Percentiles rank a stretch among this genome's conserved stretches.
phyloP scores from a whole-genome alignment of 2,888 invertebrate genomes.

The Zygothrica quintamaculata region DNA sequence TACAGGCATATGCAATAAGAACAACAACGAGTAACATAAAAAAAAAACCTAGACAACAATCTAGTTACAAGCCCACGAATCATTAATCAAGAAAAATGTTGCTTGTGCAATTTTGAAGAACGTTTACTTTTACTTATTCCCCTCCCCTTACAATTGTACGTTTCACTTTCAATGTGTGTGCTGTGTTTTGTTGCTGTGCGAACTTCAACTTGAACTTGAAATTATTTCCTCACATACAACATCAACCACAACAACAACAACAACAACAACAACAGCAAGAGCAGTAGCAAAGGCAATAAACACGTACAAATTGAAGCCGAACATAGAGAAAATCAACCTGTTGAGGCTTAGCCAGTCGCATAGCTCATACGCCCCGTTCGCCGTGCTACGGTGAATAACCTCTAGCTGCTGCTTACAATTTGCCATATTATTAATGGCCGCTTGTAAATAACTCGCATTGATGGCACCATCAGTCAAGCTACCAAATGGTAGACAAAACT shows the following conservation, averaged over 20 bases:
- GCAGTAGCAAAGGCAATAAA: too few relatives aligned
- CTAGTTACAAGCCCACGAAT: constrained; percentile 19
- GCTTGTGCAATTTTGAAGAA: constrained; percentile 28
- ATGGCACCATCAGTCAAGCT: constrained; percentile 15
- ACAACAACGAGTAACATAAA: constrained; percentile 6
- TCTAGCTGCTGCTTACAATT: constrained; percentile 14
- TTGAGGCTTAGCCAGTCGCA: constrained; percentile 41
- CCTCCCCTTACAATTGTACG: constrained; percentile 29
- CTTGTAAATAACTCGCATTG: too few relatives aligned
- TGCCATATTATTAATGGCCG: constrained; percentile 31
- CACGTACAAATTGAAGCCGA: constrained; percentile 44
- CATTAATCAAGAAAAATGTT: constrained; percentile 33
- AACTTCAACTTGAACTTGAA: constrained; percentile 77
- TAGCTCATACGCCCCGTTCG: constrained; percentile 53
- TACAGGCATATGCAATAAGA: not conserved
- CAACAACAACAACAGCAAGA: too few relatives aligned
- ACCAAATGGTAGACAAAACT: constrained; percentile 11
- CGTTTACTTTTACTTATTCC: constrained; percentile 51
- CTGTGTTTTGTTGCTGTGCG: constrained; percentile 28
- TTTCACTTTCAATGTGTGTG: constrained; percentile 52
- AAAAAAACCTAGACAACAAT: constrained; percentile 18
- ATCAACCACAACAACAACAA: too few relatives aligned
- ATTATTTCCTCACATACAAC: constrained; percentile 51
- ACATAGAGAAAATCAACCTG: constrained; percentile 50
- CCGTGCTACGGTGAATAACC: constrained; percentile 48